Conservation (phyloP, 2,888 invertebrate genomes). For the Tiphia femorata region DNA sequence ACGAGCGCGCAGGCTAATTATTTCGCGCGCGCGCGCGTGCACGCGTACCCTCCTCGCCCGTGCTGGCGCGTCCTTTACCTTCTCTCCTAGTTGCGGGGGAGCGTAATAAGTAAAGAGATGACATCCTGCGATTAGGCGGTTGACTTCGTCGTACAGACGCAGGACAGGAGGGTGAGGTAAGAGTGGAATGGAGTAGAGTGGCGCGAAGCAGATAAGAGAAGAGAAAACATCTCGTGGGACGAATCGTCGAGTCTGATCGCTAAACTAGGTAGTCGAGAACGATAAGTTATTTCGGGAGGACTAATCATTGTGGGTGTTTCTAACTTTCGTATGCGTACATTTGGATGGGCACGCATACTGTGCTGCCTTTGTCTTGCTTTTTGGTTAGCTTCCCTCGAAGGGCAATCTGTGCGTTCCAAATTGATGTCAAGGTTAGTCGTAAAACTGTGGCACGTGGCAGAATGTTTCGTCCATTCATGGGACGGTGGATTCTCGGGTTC, state of each 20-base stretch:
- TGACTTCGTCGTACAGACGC: constrained; percentile 11
- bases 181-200: neutral
- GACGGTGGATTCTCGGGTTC: neutral
- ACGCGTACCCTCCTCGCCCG: no score
- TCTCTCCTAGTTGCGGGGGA: neutral
- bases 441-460: no score
- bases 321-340: no score
- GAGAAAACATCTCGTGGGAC: constrained; percentile 18
- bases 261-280: constrained; percentile 31
- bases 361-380: no score
- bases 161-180: neutral
- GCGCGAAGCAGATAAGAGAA: neutral
- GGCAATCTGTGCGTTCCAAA: constrained; percentile 29
- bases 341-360: no score
- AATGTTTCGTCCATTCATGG: neutral
- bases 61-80: no score
- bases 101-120: neutral
- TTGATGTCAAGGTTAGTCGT: constrained; percentile 44
- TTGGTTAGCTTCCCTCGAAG: constrained; percentile 38
- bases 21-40: no score
- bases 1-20: no score
- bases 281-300: constrained; percentile 52
- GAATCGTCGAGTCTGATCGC: constrained; percentile 35
- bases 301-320: no score
- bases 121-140: constrained; percentile 8